Evolutionary conservation across 2,797 vertebrate species (phyloP).

Genomic region (Ibycter americanus): DNA sequence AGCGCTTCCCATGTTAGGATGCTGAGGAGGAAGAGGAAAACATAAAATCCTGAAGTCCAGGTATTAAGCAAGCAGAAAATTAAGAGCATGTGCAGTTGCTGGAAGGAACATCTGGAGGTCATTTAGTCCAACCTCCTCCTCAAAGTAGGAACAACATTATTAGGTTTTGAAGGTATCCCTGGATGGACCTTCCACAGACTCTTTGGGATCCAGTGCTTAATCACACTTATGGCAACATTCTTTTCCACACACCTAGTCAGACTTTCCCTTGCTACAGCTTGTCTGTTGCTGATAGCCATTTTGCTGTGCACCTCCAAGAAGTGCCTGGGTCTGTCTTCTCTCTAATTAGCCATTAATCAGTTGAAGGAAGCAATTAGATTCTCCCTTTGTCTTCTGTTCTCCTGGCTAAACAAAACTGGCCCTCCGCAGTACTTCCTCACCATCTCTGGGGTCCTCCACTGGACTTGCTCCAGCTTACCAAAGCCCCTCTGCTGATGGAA

Average conservation of each 20-base stretch:
- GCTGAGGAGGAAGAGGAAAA: not conserved
- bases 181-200: not conserved
- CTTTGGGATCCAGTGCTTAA: not conserved
- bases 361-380: not conserved
- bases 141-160: not conserved
- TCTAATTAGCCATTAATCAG: not conserved
- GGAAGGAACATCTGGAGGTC: slow-evolving; percentile 33
- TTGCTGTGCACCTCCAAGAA: not conserved
- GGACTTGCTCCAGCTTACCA: not conserved
- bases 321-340: not conserved
- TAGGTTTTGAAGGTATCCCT: not conserved
- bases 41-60: not conserved
- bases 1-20: not conserved
- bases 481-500: not conserved
- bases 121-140: not conserved
- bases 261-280: not conserved
- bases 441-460: not conserved
- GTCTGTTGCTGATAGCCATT: not conserved
- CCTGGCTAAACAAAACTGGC: not conserved
- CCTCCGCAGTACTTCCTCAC: not conserved
- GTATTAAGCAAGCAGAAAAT: not conserved
- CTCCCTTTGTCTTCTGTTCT: not conserved
- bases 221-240: not conserved
- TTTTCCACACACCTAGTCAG: not conserved
- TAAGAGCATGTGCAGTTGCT: not conserved